Percentiles rank a stretch among this genome's conserved stretches.
Conservation (phyloP, 2,888 invertebrate genomes). For the Drosophila sordidapex region DNA sequence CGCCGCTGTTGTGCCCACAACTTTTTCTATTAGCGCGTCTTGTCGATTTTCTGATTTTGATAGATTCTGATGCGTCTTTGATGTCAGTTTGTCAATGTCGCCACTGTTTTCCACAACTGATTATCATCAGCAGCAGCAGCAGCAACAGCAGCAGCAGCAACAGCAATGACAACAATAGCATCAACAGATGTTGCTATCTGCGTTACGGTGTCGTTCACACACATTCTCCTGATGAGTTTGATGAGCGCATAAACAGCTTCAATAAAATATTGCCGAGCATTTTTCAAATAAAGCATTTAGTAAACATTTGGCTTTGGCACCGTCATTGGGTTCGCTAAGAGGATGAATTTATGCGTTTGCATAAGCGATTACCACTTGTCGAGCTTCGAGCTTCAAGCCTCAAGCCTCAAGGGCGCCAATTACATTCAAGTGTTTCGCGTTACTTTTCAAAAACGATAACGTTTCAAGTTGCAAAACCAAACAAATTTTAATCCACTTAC, state of each 20-base stretch:
- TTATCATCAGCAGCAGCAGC: slow-evolving; percentile 48
- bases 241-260: slow-evolving; percentile 30
- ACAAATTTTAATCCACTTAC: background rate
- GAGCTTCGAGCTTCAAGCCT: background rate
- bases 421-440: background rate
- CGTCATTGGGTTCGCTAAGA: background rate
- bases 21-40: slow-evolving; percentile 70
- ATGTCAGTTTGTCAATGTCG: slow-evolving; percentile 63
- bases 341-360: background rate
- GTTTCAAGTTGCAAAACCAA: background rate
- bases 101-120: slow-evolving; percentile 32
- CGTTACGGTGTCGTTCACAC: slow-evolving; percentile 31
- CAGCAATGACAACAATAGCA: slow-evolving; percentile 1
- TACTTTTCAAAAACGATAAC: slow-evolving; percentile 1
- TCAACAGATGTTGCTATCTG: slow-evolving; percentile 58
- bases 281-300: slow-evolving; percentile 54
- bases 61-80: slow-evolving; percentile 75
- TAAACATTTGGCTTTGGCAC: slow-evolving; percentile 20
- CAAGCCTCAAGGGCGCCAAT: background rate
- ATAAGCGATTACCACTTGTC: slow-evolving; percentile 19
- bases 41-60: slow-evolving; percentile 55
- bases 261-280: slow-evolving; percentile 55
- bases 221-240: slow-evolving; percentile 69
- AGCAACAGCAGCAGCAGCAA: slow-evolving; percentile 1
- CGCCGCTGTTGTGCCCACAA: slow-evolving; percentile 32